These are phyloP conservation scores for Dicycla oo DNA, from an alignment of 2,888 invertebrate genomes.

Conservation along the genomic window DNA sequence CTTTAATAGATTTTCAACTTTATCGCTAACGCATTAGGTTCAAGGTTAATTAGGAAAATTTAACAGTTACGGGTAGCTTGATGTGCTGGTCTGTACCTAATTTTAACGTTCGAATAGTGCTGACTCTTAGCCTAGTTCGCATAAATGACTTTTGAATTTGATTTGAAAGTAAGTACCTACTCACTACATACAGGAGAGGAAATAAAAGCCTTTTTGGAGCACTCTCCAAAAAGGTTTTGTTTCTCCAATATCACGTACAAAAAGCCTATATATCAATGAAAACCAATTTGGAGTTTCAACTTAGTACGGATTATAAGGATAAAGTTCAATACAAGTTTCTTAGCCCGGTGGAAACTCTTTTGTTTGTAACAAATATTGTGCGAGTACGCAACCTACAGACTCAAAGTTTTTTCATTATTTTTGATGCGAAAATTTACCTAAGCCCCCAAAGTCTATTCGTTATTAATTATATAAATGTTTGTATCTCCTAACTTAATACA, in stretches of 20 bases:
- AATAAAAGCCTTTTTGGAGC: neutral
- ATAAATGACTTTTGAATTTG: no score
- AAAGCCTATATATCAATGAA: constrained; percentile 31
- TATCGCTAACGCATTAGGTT: no score
- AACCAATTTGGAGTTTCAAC: constrained; percentile 37
- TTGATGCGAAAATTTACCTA: constrained; percentile 50
- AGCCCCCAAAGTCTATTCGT: constrained; percentile 6
- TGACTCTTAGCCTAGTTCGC: no score
- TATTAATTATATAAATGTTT: constrained; percentile 22
- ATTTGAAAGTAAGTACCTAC: neutral
- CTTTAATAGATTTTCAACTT: no score
- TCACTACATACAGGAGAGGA: neutral
- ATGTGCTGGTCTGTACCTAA: no score
- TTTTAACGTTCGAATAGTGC: no score
- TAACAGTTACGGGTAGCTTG: no score
- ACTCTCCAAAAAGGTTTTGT: no score
- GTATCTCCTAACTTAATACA: neutral
- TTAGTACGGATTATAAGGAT: constrained; percentile 28
- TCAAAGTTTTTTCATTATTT: constrained; percentile 61
- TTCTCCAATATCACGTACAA: constrained; percentile 9
- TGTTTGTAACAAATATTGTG: constrained; percentile 44
- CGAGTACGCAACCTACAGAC: constrained; percentile 16
- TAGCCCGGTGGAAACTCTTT: constrained; percentile 27
- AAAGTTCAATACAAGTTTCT: constrained; percentile 49
- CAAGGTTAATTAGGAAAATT: no score